phyloP scores from a whole-genome alignment of 2,888 invertebrate genomes.

The Dryobota labecula region DNA sequence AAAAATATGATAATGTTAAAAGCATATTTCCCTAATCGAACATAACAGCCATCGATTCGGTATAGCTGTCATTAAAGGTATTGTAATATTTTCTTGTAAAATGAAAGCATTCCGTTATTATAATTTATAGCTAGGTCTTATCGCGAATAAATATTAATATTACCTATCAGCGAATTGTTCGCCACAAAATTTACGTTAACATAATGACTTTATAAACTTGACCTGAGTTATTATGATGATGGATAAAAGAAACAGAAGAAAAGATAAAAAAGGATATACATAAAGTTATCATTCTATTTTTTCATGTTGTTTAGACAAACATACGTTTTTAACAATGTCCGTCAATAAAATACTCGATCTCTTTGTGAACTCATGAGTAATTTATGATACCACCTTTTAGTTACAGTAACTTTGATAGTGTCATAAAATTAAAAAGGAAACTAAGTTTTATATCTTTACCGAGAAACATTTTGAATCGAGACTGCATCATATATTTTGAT shows the following conservation, averaged over 20 bases:
- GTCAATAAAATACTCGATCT: constrained; percentile 60
- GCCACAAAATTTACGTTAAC: constrained; percentile 40
- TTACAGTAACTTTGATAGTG: constrained; percentile 66
- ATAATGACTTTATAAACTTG: constrained; percentile 27
- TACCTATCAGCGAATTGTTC: constrained; percentile 45
- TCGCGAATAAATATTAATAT: constrained; percentile 46
- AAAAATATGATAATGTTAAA: constrained; percentile 12
- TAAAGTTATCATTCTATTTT: constrained; percentile 19
- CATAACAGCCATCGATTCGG: constrained; percentile 36
- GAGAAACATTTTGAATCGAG: constrained; percentile 60
- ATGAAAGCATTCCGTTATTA: constrained; percentile 50
- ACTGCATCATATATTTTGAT: constrained; percentile 60
- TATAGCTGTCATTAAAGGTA: constrained; percentile 47
- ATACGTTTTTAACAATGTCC: constrained; percentile 53
- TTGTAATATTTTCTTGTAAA: constrained; percentile 52
- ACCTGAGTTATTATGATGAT: neutral
- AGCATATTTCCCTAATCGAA: constrained; percentile 43
- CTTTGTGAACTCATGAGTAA: constrained; percentile 58
- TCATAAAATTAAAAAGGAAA: constrained; percentile 69
- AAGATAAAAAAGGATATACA: constrained; percentile 8
- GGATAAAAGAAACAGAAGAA: neutral
- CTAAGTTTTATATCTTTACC: constrained; percentile 67
- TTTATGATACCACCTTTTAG: constrained; percentile 64
- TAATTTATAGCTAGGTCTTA: constrained; percentile 58
- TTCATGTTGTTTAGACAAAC: constrained; percentile 51